phyloP scores from a whole-genome alignment of 2,113 vertebrate genomes.

The Sylvia atricapilla region DNA sequence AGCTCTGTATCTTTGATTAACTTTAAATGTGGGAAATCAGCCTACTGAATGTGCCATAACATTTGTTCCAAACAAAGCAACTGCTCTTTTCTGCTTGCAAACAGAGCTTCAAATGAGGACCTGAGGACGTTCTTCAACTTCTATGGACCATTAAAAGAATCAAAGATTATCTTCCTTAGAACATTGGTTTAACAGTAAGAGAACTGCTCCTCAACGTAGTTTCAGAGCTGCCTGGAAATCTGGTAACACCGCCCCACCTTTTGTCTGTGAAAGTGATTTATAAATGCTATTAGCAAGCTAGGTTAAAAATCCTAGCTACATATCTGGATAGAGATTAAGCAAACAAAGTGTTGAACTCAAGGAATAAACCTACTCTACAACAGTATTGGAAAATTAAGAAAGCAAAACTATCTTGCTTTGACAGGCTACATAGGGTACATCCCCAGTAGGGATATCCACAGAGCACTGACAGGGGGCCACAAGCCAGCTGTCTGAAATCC shows the following conservation, averaged over 20 bases:
- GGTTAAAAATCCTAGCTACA: neutral
- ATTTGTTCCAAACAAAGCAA: neutral
- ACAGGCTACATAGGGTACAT: neutral
- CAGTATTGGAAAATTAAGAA: neutral
- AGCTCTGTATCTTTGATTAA: neutral
- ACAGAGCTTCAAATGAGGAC: neutral
- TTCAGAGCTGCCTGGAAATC: conserved; percentile 14
- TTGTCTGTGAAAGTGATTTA: neutral
- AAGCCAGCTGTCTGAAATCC: neutral
- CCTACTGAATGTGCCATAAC: neutral
- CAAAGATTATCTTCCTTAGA: neutral
- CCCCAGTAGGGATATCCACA: neutral
- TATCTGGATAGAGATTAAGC: neutral
- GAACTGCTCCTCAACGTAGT: neutral
- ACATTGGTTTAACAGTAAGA: neutral
- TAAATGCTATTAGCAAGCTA: neutral
- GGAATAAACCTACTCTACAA: neutral
- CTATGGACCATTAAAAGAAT: neutral
- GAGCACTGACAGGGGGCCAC: fast-evolving
- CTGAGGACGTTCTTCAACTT: neutral
- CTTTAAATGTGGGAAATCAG: neutral
- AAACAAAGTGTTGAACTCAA: neutral
- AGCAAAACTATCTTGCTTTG: neutral
- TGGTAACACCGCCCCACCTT: neutral
- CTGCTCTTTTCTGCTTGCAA: neutral